Evolutionary conservation across 2,113 vertebrate genomes (phyloP).

Genomic region (Pavo muticus): DNA sequence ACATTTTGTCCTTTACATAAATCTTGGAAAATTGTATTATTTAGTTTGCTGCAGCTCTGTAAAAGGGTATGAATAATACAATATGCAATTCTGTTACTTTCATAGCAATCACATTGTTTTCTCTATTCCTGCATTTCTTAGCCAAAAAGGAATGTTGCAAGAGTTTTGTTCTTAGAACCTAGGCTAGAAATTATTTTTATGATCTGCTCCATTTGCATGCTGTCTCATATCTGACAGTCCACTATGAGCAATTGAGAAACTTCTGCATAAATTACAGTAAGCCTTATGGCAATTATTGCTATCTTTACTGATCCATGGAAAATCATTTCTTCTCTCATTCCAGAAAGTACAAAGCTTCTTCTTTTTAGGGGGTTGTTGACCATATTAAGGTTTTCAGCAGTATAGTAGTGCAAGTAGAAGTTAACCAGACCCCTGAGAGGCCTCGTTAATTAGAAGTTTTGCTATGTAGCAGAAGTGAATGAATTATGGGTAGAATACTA

Average conservation of each 20-base stretch:
- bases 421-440: slow-evolving; percentile 56
- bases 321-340: slow-evolving; percentile 58
- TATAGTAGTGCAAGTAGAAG: slow-evolving; percentile 47
- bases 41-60: background rate
- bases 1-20: slow-evolving; percentile 22
- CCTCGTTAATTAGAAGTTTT: slow-evolving; percentile 59
- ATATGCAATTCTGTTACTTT: background rate
- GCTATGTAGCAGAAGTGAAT: slow-evolving; percentile 14
- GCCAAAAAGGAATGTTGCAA: slow-evolving; percentile 40
- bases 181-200: slow-evolving; percentile 66
- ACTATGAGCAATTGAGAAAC: slow-evolving; percentile 66
- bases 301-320: slow-evolving; percentile 71
- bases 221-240: slow-evolving; percentile 68
- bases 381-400: slow-evolving; percentile 39
- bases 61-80: slow-evolving; percentile 31
- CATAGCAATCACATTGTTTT: slow-evolving; percentile 13
- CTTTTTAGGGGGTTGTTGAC: slow-evolving; percentile 62
- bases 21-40: slow-evolving; percentile 24
- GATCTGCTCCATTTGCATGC: slow-evolving; percentile 62
- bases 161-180: slow-evolving; percentile 48
- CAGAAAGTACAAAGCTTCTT: slow-evolving; percentile 51
- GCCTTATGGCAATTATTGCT: slow-evolving; percentile 68
- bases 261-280: slow-evolving; percentile 67
- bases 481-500: slow-evolving; percentile 10
- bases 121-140: background rate